These are phyloP conservation scores for Bombus consobrinus DNA, from an alignment of 1,140 invertebrate genomes.

Conservation along the genomic window DNA sequence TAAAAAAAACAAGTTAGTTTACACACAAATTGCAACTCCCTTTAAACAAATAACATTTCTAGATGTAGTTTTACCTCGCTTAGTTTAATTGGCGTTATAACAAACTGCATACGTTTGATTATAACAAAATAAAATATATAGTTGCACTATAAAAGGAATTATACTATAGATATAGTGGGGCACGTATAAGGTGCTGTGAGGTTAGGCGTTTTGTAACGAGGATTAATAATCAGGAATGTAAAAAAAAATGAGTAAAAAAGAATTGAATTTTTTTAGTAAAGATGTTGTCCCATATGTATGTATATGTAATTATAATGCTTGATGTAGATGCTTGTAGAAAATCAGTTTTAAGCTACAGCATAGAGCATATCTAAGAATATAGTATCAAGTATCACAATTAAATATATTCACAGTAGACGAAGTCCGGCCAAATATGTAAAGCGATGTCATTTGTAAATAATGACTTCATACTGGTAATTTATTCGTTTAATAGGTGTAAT, in stretches of 20 bases:
- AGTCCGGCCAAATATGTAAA: constrained; percentile 30
- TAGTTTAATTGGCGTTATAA: neutral
- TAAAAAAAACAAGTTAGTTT: constrained; percentile 27
- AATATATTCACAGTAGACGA: constrained; percentile 39
- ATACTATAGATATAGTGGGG: neutral
- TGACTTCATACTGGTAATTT: constrained; percentile 36
- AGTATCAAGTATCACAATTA: constrained; percentile 54
- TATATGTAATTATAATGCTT: constrained; percentile 25
- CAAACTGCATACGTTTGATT: neutral
- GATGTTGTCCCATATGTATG: neutral
- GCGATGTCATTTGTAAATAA: constrained; percentile 15
- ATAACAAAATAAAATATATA: neutral
- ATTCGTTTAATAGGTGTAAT: constrained; percentile 37
- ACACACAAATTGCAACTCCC: neutral
- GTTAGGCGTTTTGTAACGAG: constrained; percentile 9
- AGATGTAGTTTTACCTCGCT: neutral
- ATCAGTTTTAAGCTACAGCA: constrained; percentile 46
- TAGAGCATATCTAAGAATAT: constrained; percentile 35
- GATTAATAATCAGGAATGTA: constrained; percentile 20
- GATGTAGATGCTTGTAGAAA: constrained; percentile 41
- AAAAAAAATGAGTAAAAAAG: constrained; percentile 20
- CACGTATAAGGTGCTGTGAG: neutral
- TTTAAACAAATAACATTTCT: neutral
- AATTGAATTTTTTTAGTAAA: neutral
- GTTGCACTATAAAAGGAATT: constrained; percentile 16